Evolutionary conservation across 2,888 invertebrate genomes (phyloP).

Genomic region (Drosophila mayaguana): DNA sequence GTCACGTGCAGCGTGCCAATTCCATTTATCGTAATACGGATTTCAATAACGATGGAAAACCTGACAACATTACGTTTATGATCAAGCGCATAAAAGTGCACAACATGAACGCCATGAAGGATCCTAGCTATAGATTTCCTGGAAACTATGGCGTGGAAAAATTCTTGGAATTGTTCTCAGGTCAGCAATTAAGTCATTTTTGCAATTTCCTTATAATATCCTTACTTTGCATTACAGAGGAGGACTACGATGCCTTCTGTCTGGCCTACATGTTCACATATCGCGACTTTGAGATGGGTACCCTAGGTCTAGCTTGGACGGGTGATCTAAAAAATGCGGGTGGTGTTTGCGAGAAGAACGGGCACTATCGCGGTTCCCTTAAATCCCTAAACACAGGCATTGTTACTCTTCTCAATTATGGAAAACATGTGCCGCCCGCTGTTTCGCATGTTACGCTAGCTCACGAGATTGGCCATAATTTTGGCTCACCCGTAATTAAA

Average conservation of each 20-base stretch:
- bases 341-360: constrained; percentile 98
- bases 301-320: constrained; percentile 98
- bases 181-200: constrained; percentile 85
- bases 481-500: constrained; percentile 95
- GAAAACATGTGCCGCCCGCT: constrained; percentile 98
- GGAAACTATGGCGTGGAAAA: constrained; percentile 99
- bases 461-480: constrained; percentile 99
- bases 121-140: constrained; percentile 94
- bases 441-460: constrained; percentile 99
- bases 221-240: constrained; percentile 88
- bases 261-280: constrained; percentile 99
- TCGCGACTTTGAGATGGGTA: constrained; percentile 97
- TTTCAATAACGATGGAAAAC: constrained; percentile 96
- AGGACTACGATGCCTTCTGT: constrained; percentile 99
- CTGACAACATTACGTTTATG: constrained; percentile 97
- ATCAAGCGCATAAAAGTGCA: constrained; percentile 98
- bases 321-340: constrained; percentile 98
- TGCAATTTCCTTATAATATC: not conserved
- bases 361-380: constrained; percentile 97
- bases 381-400: constrained; percentile 99
- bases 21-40: constrained; percentile 94
- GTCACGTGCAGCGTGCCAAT: constrained; percentile 97
- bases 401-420: constrained; percentile 98
- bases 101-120: constrained; percentile 93
- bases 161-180: constrained; percentile 98